phyloP scores from a whole-genome alignment of 1,140 invertebrate genomes.

The Melanaphis sacchari region DNA sequence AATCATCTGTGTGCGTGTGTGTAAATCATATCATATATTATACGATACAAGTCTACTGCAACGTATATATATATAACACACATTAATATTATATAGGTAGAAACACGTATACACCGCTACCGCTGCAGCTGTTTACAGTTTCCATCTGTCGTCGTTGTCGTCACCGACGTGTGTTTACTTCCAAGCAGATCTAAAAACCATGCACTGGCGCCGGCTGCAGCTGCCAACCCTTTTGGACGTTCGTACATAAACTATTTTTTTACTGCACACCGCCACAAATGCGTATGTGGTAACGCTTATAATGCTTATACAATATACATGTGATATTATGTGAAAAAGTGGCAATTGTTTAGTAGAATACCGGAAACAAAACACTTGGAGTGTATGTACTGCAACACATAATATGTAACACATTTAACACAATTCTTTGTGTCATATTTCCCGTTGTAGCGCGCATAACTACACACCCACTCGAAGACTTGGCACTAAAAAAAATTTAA shows the following conservation, averaged over 20 bases:
- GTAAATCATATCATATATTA: not conserved
- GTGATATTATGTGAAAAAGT: not conserved
- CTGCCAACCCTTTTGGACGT: conserved; percentile 20
- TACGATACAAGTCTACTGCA: not conserved
- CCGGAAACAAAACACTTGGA: conserved; percentile 36
- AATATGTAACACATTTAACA: not conserved
- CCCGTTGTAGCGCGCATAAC: not conserved
- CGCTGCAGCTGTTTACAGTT: conserved; percentile 41
- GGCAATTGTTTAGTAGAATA: conserved; percentile 12
- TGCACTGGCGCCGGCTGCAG: conserved; percentile 18
- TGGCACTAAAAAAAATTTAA: not conserved
- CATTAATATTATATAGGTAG: not conserved
- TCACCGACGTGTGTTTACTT: conserved; percentile 8
- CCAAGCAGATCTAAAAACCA: not conserved
- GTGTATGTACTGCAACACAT: not conserved
- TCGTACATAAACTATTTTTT: not conserved
- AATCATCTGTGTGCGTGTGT: not conserved
- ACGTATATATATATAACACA: not conserved
- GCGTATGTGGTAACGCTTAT: not conserved
- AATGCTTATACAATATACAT: not conserved
- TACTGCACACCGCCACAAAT: not conserved
- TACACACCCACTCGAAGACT: not conserved
- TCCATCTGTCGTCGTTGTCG: conserved; percentile 18
- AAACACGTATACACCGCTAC: not conserved
- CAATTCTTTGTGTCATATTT: not conserved